Evolutionary conservation across 1,140 invertebrate genomes (phyloP).

Genomic region (Pissodes strobi): DNA sequence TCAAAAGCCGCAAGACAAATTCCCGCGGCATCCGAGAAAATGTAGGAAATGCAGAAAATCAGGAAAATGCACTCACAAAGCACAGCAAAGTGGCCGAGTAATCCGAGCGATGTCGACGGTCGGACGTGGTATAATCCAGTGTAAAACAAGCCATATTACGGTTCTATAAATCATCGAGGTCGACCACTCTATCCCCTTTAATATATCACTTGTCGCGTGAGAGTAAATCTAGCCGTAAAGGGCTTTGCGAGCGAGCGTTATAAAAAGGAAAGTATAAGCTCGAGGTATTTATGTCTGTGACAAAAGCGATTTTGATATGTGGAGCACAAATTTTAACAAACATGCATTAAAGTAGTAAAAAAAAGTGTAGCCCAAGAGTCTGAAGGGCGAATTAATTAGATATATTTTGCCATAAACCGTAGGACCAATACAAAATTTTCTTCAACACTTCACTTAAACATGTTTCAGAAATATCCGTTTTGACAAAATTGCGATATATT

Average conservation of each 20-base stretch:
- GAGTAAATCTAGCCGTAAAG: background rate
- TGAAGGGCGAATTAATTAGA: too few species aligned
- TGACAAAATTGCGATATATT: too few species aligned
- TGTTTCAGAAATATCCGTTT: too few species aligned
- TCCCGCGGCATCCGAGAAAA: background rate
- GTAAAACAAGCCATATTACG: slow-evolving; percentile 17
- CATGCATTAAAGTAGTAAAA: too few species aligned
- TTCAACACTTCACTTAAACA: too few species aligned
- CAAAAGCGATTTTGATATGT: too few species aligned
- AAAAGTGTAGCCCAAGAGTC: too few species aligned
- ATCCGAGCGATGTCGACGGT: slow-evolving; percentile 8
- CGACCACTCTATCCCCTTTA: slow-evolving; percentile 1
- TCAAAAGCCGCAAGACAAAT: slow-evolving; percentile 6
- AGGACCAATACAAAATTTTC: too few species aligned
- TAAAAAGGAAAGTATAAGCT: too few species aligned
- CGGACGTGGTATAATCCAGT: slow-evolving; percentile 9
- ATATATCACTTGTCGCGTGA: slow-evolving; percentile 9
- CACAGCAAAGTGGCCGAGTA: slow-evolving; percentile 8
- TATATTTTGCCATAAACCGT: too few species aligned
- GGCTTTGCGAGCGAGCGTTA: slow-evolving; percentile 5
- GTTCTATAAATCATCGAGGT: slow-evolving; percentile 14
- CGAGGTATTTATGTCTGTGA: too few species aligned
- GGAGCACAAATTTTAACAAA: too few species aligned
- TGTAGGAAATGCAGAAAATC: slow-evolving; percentile 14
- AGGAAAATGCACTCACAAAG: slow-evolving; percentile 15